Percentiles rank a stretch among this genome's conserved stretches.
These are phyloP conservation scores for Meandrina meandrites DNA, from an alignment of 92 coral and sea anemone genomes.

Conservation along the genomic window DNA sequence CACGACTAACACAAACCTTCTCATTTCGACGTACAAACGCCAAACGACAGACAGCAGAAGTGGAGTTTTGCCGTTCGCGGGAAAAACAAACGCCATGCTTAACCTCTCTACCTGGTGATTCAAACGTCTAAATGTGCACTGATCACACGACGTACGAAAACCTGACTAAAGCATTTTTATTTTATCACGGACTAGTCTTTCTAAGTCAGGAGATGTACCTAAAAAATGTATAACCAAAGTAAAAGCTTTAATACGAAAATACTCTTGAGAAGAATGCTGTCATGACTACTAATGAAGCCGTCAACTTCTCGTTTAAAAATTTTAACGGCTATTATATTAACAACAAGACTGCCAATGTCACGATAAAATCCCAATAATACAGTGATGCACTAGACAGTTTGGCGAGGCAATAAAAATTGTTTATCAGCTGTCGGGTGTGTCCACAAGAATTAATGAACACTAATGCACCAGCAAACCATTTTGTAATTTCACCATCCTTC, in stretches of 20 bases:
- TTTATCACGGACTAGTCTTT: too few species aligned
- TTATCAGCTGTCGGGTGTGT: neutral
- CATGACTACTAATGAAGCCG: neutral
- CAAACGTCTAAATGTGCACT: too few species aligned
- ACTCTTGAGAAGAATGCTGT: neutral
- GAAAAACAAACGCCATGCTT: too few species aligned
- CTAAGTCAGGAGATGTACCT: too few species aligned
- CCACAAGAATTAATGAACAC: neutral
- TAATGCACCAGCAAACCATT: neutral
- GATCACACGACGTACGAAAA: neutral
- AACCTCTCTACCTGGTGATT: neutral
- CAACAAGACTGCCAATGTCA: neutral
- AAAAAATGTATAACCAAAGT: too few species aligned
- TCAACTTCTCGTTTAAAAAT: neutral
- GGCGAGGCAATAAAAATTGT: neutral
- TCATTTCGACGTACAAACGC: too few species aligned
- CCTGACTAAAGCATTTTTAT: too few species aligned
- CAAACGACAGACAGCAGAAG: too few species aligned
- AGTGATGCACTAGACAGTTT: neutral
- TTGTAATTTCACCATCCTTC: neutral
- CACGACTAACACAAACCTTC: too few species aligned
- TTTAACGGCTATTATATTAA: neutral
- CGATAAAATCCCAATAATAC: too few species aligned
- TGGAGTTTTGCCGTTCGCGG: too few species aligned
- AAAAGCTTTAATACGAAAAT: too few species aligned